Base-by-base conservation (phyloP, 2,888 invertebrate genomes). In the Tetrapedia diversipes region DNA sequence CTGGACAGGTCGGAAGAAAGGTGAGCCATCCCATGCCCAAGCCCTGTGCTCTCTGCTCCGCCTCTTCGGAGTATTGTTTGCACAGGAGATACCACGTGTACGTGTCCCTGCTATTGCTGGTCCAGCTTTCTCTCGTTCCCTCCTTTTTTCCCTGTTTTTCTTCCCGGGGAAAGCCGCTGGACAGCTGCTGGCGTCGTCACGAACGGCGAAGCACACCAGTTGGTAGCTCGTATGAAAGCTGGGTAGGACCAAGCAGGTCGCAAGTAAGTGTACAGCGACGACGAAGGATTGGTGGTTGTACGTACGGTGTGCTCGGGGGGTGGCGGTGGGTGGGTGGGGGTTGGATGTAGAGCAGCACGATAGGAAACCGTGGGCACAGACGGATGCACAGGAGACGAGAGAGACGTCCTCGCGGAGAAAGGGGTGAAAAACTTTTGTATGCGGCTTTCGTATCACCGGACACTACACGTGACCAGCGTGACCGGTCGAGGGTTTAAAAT, bases 381-480 rank as follows among this genome's bases (percentile, higher is more conserved):
- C 22, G 57, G 69, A 47, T 51, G 34, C 64, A 64, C 27, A 68
- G 76, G 56, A 56, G 16, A 47, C 59, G 71, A 51, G 67, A 51
- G 67, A 61, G 77, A 65, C 60, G 61, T 49, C 60, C 68, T 75
- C 69, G 78, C 57, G 72, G 76, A 64, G 74, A 75, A 79, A 80
- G 80, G 84, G 82, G 86, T 81, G 79, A 85, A 86, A 88, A 86
- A 86, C 84, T 89, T 90, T 89, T 85, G 88, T 90, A 91, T 91
- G 89, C 91, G 83, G 83, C 84, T 85, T 89, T 86, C 89, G 90
- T 90, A 85, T 85, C 87, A 81, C 82, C 85, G 90, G 88, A 89
- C 90, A 89, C 85, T 87, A 90, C 90, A 90, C 91, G 91, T 91
- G 91, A 91, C 90, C 88, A 84, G 89, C 87, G 87, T 90, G 88